A percentile compares a stretch with the other conserved stretches of the same genome.
Conservation (phyloP, 2,888 invertebrate species). For the Artemia sinica region DNA sequence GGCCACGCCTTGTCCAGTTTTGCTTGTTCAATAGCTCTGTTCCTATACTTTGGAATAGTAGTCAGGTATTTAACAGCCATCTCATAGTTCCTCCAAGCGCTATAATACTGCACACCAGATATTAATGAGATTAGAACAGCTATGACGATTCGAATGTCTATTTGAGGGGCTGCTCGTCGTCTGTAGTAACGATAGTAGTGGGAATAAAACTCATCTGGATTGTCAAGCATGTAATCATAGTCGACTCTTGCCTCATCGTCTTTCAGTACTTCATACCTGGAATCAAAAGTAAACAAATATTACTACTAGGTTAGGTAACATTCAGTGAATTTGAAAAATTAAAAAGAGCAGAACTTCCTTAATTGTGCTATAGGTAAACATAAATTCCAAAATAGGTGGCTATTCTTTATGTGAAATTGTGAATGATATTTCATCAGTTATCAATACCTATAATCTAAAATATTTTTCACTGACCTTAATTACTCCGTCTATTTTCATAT, state of each 20-base stretch:
- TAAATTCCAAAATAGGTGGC: too few species aligned
- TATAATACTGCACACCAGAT: conserved; percentile 66
- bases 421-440: too few species aligned
- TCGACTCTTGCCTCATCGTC: conserved; percentile 75
- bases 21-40: conserved; percentile 47
- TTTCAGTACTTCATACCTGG: conserved; percentile 54
- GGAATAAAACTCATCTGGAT: conserved; percentile 76
- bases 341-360: too few species aligned
- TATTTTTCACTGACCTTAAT: too few species aligned
- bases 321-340: too few species aligned
- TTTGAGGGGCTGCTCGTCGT: conserved; percentile 68
- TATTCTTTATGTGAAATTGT: too few species aligned
- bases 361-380: too few species aligned
- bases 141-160: conserved; percentile 72
- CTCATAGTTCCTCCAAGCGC: conserved; percentile 54
- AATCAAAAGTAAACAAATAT: background rate
- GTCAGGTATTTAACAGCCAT: conserved; percentile 71
- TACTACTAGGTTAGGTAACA: too few species aligned
- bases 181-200: conserved; percentile 82
- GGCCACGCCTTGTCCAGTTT: conserved; percentile 40
- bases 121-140: conserved; percentile 65
- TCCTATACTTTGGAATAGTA: conserved; percentile 69
- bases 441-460: too few species aligned
- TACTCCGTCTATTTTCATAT: too few species aligned
- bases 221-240: conserved; percentile 88